phyloP scores from a whole-genome alignment of 2,888 invertebrate species.

The Stegana nigrithorax region DNA sequence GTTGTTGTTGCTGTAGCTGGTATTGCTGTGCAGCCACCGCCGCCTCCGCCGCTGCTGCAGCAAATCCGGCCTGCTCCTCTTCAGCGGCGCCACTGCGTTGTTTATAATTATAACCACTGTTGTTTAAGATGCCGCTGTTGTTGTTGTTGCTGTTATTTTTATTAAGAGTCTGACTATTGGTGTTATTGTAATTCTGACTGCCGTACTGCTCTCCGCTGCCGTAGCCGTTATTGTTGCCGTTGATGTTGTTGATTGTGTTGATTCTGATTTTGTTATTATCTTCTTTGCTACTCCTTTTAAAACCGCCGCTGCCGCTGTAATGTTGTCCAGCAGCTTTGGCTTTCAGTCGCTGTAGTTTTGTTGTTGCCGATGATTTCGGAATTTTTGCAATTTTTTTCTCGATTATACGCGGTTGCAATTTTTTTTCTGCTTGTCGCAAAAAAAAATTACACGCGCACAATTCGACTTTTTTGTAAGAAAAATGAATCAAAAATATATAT shows the following conservation, averaged over 20 bases:
- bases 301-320: constrained; percentile 44
- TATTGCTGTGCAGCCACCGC: constrained; percentile 42
- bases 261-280: constrained; percentile 33
- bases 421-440: too few species aligned
- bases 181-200: background rate
- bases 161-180: too few species aligned
- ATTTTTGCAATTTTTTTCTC: constrained; percentile 58
- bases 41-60: constrained; percentile 51
- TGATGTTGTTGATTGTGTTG: constrained; percentile 25
- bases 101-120: constrained; percentile 43
- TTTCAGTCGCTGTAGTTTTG: constrained; percentile 64
- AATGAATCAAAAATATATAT: too few species aligned
- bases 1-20: constrained; percentile 43
- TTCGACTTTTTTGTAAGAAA: too few species aligned
- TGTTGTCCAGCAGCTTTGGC: constrained; percentile 64
- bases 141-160: constrained; percentile 35
- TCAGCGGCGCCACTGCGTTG: constrained; percentile 63
- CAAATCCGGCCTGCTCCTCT: constrained; percentile 50
- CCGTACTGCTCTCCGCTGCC: constrained; percentile 7
- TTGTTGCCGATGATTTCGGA: constrained; percentile 63
- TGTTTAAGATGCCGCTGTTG: constrained; percentile 40
- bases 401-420: too few species aligned
- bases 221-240: constrained; percentile 27
- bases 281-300: constrained; percentile 26
- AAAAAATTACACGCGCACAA: too few species aligned